phyloP scores from a whole-genome alignment of 2,888 invertebrate species.

The Trachelus troglodyta region DNA sequence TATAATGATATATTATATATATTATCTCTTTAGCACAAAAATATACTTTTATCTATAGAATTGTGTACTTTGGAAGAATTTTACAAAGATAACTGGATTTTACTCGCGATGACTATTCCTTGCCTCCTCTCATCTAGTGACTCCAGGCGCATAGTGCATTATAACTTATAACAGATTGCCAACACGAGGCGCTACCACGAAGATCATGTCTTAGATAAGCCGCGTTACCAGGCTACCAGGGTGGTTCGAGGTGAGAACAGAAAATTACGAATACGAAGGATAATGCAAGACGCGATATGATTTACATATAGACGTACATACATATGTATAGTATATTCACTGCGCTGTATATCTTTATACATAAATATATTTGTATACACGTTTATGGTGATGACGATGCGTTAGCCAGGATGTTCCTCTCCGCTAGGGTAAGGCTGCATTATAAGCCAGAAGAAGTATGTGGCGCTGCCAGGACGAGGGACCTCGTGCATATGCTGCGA shows the following conservation, averaged over 20 bases:
- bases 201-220: constrained; percentile 12
- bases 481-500: background rate
- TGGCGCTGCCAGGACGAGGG: background rate
- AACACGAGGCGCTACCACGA: constrained; percentile 15
- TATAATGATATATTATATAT: no score
- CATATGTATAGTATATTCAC: background rate
- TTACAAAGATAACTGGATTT: background rate
- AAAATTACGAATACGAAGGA: constrained; percentile 16
- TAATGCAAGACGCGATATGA: constrained; percentile 8
- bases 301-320: constrained; percentile 9
- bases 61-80: background rate
- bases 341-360: background rate
- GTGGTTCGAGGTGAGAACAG: constrained; percentile 16
- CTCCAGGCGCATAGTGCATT: background rate
- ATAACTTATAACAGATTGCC: constrained; percentile 21
- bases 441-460: background rate
- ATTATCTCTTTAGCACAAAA: background rate
- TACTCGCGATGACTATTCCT: background rate
- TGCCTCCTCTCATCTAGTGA: background rate
- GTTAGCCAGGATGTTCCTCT: background rate
- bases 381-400: background rate
- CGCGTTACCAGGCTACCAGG: constrained; percentile 9
- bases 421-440: background rate
- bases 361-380: background rate
- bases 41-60: background rate